These are phyloP conservation scores for Cataglyphis cursor DNA, from an alignment of 2,888 invertebrate species.

Conservation along the genomic window DNA sequence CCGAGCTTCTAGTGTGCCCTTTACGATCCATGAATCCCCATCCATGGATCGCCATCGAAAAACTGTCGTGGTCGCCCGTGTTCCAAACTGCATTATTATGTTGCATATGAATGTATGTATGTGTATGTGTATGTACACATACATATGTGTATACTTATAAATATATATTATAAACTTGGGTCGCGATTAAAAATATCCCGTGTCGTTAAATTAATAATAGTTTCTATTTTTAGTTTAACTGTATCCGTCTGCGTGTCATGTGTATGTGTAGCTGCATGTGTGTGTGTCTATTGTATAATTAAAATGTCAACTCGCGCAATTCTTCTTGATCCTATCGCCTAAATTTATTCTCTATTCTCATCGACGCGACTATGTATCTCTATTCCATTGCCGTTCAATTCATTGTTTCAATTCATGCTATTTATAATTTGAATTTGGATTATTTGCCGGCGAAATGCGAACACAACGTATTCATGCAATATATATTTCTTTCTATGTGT, in stretches of 20 bases:
- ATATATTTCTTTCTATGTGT: neutral
- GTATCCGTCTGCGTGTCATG: conserved; percentile 57
- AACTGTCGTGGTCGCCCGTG: conserved; percentile 55
- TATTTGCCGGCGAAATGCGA: neutral
- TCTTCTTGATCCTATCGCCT: neutral
- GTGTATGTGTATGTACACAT: conserved; percentile 56
- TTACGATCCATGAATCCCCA: neutral
- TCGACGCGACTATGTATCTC: neutral
- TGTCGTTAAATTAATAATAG: conserved; percentile 70
- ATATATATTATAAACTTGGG: conserved; percentile 68
- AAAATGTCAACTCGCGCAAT: neutral
- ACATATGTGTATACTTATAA: conserved; percentile 64
- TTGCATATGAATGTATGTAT: conserved; percentile 39
- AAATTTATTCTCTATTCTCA: neutral
- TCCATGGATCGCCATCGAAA: neutral
- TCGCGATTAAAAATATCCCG: conserved; percentile 72
- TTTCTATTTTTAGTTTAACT: conserved; percentile 68
- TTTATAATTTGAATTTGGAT: conserved; percentile 12
- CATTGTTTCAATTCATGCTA: conserved; percentile 25
- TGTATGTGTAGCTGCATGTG: conserved; percentile 54
- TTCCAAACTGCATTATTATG: conserved; percentile 66
- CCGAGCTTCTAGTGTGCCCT: neutral
- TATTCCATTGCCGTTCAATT: neutral
- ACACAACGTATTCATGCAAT: neutral
- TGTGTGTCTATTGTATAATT: conserved; percentile 5